phyloP scores from a whole-genome alignment of 2,888 invertebrate genomes.

The Protonemura montana region DNA sequence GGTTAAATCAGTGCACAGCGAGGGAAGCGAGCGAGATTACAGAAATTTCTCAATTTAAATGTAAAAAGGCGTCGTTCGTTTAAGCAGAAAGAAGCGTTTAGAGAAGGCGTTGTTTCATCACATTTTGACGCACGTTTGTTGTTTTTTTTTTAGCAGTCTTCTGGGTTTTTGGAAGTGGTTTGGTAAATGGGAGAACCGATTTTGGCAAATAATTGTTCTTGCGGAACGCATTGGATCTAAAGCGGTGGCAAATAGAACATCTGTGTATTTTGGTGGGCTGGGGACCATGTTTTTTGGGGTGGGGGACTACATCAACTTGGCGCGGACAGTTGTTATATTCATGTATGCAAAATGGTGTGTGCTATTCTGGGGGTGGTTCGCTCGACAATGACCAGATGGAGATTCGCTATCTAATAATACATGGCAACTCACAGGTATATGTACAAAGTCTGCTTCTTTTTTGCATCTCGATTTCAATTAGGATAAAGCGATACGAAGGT shows the following conservation, averaged over 20 bases:
- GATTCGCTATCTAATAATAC: too few species aligned
- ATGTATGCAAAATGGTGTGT: background rate
- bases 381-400: too few species aligned
- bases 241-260: background rate
- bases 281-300: too few species aligned
- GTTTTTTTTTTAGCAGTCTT: background rate
- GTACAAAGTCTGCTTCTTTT: too few species aligned
- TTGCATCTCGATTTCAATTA: too few species aligned
- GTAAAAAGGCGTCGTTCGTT: background rate
- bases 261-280: too few species aligned
- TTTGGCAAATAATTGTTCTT: background rate
- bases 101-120: background rate
- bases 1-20: background rate
- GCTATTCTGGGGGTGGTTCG: background rate
- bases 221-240: background rate
- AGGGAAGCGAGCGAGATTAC: background rate
- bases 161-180: background rate
- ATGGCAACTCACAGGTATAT: too few species aligned
- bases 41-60: conserved; percentile 4
- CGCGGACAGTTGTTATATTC: background rate
- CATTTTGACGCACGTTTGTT: background rate
- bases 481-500: too few species aligned
- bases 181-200: background rate
- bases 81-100: background rate
- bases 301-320: background rate